Base-by-base conservation (phyloP, 2,888 invertebrate genomes). In the Stegana nigrithorax region DNA sequence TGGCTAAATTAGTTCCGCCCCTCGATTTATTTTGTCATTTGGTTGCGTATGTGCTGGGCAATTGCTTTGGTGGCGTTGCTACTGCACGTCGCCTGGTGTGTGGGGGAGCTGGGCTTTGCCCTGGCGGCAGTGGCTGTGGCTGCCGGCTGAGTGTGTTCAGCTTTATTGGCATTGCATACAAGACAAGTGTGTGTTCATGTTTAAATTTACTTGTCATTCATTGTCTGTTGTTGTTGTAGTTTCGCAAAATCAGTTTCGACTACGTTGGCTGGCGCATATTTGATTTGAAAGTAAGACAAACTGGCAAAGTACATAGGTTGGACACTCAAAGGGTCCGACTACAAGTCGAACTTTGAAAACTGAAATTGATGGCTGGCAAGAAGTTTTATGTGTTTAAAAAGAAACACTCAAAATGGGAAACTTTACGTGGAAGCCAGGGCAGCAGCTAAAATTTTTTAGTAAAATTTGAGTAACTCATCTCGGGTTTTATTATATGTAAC, bases 21-120 rank as follows among this genome's bases (percentile, higher is more conserved):
- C 83, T 84, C 79, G 84, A 83, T 83, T 84, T 84, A 84, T 84
- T 83, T 83, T 82, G 76, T 81, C 80, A 83, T 83, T 83, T 79
- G 75, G 76, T 78, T 80, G 73, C 75, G 75, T 78, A 72, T 80
- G 80, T 79, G 75, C 26, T 2, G 19, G 5, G 2, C 44, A 29
- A 10, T 51, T 25, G 26, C 21, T 70, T 73, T 73, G 71, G 68
- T 65, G 59, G 61, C 60, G 60, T 19, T 60, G 14, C 17, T 26
- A 55, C 8, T 51, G 17, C 10, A 7, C 27, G 19, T 45, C 29
- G 26, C 21, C 7, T 23, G 14, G 32, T 25, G 36, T 44, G 45
- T 8, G 23, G n/a, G 36, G n/a, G 55, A 26, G 14, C 50, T 26
- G 26, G 36, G 7, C 32, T 36, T 32, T 39, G 17, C 8, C 39